These are phyloP conservation scores for Phallusia fumigata DNA, from an alignment of 23 tunicate genomes.

Conservation along the genomic window DNA sequence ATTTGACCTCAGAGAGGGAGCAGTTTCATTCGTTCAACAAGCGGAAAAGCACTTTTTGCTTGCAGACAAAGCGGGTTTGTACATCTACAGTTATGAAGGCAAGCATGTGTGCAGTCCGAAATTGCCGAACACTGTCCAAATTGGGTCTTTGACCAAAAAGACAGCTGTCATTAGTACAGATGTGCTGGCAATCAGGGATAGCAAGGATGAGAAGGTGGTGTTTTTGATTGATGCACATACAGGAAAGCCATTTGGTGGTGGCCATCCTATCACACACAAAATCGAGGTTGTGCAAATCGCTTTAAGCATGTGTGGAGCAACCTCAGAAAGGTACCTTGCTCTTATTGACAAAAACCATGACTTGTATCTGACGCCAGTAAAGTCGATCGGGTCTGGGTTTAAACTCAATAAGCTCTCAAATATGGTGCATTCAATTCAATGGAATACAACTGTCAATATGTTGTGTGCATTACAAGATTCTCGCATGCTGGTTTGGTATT, in stretches of 20 bases:
- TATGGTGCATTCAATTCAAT: constrained; percentile 72
- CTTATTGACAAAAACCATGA: constrained; percentile 88
- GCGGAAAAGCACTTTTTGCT: constrained; percentile 72
- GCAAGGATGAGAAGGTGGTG: constrained; percentile 57
- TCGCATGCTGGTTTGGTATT: constrained; percentile 72
- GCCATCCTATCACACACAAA: constrained; percentile 56
- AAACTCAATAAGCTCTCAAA: constrained; percentile 48
- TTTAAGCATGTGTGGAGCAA: constrained; percentile 63
- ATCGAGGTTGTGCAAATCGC: constrained; percentile 49
- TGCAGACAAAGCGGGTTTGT: constrained; percentile 41
- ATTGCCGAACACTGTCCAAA: constrained; percentile 34
- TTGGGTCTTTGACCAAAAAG: constrained; percentile 38
- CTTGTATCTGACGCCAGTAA: constrained; percentile 59
- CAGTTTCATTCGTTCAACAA: constrained; percentile 73
- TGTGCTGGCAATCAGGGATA: constrained; percentile 67
- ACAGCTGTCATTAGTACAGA: constrained; percentile 68
- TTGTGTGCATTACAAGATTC: constrained; percentile 84
- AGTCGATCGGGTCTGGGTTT: constrained; percentile 28
- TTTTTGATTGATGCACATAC: constrained; percentile 54
- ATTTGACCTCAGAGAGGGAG: constrained; percentile 66
- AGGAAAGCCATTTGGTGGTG: constrained; percentile 60
- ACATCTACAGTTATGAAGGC: constrained; percentile 78
- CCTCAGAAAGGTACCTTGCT: constrained; percentile 62
- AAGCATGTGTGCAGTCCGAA: constrained; percentile 61
- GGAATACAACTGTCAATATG: constrained; percentile 76